phyloP scores from a whole-genome alignment of 2,113 vertebrate species.

The Lota lota region DNA sequence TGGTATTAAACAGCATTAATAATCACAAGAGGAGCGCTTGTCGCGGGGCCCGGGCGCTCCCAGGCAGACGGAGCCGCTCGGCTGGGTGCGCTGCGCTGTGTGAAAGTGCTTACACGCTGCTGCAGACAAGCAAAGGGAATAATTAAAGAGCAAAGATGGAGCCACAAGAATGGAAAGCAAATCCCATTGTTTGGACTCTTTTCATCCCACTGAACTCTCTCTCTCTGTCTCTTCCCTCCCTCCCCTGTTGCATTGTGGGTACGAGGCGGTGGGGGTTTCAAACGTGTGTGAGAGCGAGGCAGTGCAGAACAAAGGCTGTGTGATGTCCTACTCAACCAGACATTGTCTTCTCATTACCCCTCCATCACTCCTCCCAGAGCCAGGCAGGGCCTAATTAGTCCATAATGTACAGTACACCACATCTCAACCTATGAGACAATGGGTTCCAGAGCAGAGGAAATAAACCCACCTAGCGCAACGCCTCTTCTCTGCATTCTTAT shows the following conservation, averaged over 20 bases:
- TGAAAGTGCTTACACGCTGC: conserved; percentile 73
- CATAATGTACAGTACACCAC: conserved; percentile 71
- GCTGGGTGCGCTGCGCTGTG: conserved; percentile 70
- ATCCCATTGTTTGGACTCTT: conserved; percentile 76
- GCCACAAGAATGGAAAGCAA: conserved; percentile 72
- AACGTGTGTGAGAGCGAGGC: conserved; percentile 68
- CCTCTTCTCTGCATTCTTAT: conserved; percentile 65
- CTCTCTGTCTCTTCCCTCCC: conserved; percentile 31
- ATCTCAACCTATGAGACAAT: conserved; percentile 74
- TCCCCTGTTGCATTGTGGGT: conserved; percentile 67
- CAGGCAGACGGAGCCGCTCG: conserved; percentile 68
- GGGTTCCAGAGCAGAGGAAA: conserved; percentile 81
- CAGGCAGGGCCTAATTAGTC: conserved; percentile 82
- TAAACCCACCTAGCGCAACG: conserved; percentile 40
- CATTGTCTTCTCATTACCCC: conserved; percentile 74
- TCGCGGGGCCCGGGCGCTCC: conserved; percentile 58
- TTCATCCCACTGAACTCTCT: conserved; percentile 54
- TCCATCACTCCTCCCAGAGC: conserved; percentile 67
- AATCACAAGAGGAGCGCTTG: conserved; percentile 76
- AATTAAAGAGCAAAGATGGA: conserved; percentile 77
- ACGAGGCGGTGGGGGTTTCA: conserved; percentile 60
- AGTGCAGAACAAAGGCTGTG: conserved; percentile 66
- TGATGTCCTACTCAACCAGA: conserved; percentile 69
- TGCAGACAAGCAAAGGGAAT: conserved; percentile 77
- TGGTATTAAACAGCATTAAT: conserved; percentile 78